phyloP scores from a whole-genome alignment of 2,797 vertebrate species.

The Distichodus sexfasciatus region DNA sequence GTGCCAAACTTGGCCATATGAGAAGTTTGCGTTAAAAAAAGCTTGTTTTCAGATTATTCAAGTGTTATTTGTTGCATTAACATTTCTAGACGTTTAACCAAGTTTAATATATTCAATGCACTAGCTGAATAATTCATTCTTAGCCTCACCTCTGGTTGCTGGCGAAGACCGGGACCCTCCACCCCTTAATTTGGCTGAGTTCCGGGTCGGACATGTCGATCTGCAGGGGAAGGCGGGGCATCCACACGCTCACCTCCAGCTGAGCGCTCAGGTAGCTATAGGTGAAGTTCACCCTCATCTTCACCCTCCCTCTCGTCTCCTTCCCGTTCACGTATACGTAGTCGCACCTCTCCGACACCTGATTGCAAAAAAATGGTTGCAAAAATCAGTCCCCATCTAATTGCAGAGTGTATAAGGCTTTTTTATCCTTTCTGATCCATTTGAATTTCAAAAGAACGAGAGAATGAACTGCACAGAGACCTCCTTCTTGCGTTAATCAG shows the following conservation, averaged over 20 bases:
- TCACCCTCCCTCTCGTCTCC: conserved; percentile 83
- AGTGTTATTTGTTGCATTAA: too few relatives aligned
- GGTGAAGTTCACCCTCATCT: conserved; percentile 83
- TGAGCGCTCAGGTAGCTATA: conserved; percentile 87
- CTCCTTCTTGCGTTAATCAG: conserved; percentile 43
- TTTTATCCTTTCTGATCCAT: neutral
- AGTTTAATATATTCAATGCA: neutral
- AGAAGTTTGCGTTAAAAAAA: too few relatives aligned
- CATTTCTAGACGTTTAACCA: neutral
- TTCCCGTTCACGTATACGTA: conserved; percentile 91
- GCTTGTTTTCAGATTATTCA: too few relatives aligned
- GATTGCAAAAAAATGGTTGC: conserved; percentile 3
- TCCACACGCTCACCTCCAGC: conserved; percentile 87
- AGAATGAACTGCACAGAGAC: neutral
- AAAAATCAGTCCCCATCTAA: conserved; percentile 33
- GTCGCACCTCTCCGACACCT: conserved; percentile 92
- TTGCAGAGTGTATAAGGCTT: conserved; percentile 13
- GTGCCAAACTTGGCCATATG: too few relatives aligned
- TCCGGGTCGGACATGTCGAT: conserved; percentile 89
- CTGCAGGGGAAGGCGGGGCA: conserved; percentile 85
- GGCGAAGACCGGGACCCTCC: conserved; percentile 78
- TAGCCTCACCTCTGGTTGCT: conserved; percentile 74
- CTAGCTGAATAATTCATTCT: too few relatives aligned
- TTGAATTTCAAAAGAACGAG: conserved; percentile 7
- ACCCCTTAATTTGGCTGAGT: conserved; percentile 93